Conservation (phyloP, 2,888 invertebrate species). For the Cephus runcator region DNA sequence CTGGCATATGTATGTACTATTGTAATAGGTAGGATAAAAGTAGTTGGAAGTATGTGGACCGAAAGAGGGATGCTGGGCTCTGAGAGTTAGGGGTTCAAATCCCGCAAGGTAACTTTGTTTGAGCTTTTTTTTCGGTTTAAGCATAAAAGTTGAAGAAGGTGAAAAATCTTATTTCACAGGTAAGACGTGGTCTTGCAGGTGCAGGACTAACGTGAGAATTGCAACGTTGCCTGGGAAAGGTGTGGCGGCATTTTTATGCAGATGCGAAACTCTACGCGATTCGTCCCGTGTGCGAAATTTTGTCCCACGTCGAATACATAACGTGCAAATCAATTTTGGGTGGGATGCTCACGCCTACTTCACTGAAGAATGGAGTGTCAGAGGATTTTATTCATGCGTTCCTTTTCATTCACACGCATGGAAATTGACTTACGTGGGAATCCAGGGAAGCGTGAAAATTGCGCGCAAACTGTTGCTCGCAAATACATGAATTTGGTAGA, state of each 20-base stretch:
- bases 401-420: neutral
- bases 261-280: neutral
- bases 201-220: neutral
- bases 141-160: neutral
- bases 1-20: slow-evolving; percentile 1
- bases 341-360: neutral
- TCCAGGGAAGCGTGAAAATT: neutral
- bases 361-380: neutral
- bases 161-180: neutral
- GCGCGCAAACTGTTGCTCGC: neutral
- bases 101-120: neutral
- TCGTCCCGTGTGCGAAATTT: neutral
- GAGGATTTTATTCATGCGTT: neutral
- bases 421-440: neutral
- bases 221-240: neutral
- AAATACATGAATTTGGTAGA: neutral
- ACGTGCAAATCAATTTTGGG: neutral
- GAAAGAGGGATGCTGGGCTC: slow-evolving; percentile 17
- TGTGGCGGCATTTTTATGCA: neutral
- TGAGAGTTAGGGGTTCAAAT: neutral
- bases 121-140: neutral
- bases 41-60: neutral
- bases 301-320: neutral
- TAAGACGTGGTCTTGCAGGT: neutral
- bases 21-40: neutral